These are phyloP conservation scores for Sinopyrophorus schimmeli DNA, from an alignment of 2,888 invertebrate genomes.

Conservation along the genomic window DNA sequence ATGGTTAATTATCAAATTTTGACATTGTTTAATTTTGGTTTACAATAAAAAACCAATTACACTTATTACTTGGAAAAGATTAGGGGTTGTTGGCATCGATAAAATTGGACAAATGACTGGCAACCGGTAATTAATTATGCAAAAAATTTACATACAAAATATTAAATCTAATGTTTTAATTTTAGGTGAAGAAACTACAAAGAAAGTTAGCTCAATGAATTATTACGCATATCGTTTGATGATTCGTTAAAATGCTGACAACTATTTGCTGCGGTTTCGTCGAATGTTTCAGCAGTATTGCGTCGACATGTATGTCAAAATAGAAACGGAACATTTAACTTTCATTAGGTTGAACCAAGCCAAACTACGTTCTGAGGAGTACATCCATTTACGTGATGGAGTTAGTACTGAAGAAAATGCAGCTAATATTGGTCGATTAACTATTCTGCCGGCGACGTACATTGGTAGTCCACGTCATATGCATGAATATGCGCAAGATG, in stretches of 20 bases:
- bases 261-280: conserved; percentile 41
- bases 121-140: too few relatives aligned
- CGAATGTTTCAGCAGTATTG: conserved; percentile 45
- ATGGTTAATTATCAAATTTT: too few relatives aligned
- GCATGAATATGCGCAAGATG: conserved; percentile 41
- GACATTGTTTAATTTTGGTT: too few relatives aligned
- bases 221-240: conserved; percentile 42
- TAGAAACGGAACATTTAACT: conserved; percentile 46
- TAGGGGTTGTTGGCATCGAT: too few relatives aligned
- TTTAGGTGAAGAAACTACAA: conserved; percentile 36
- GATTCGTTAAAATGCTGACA: conserved; percentile 39
- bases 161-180: too few relatives aligned
- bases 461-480: conserved; percentile 40
- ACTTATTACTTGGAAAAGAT: too few relatives aligned
- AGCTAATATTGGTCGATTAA: conserved; percentile 36
- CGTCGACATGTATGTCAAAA: conserved; percentile 51
- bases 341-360: conserved; percentile 34
- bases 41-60: too few relatives aligned
- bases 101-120: too few relatives aligned
- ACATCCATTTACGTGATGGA: conserved; percentile 48
- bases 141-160: too few relatives aligned
- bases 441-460: conserved; percentile 43
- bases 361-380: conserved; percentile 38
- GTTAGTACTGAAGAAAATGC: conserved; percentile 36
- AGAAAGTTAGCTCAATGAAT: conserved; percentile 40